phyloP scores from a whole-genome alignment of 2,888 invertebrate genomes.

The Agrotis exclamationis region DNA sequence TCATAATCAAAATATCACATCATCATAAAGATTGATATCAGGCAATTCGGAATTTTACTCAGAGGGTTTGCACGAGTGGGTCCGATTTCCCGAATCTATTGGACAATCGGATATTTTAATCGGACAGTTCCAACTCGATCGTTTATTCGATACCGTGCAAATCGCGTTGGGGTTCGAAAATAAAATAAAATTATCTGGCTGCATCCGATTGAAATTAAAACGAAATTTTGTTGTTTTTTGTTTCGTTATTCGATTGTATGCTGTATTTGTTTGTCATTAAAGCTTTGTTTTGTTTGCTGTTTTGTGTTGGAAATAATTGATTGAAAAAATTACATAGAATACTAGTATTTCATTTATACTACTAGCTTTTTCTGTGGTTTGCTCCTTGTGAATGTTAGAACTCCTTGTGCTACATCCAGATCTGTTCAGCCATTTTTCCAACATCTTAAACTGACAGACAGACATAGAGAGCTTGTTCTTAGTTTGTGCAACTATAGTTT shows the following conservation, averaged over 20 bases:
- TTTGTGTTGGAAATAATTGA: background rate
- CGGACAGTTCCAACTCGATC: conserved; percentile 57
- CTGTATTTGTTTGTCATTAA: conserved; percentile 19
- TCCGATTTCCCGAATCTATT: conserved; percentile 65
- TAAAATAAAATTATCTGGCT: conserved; percentile 58
- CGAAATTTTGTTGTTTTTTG: conserved; percentile 25
- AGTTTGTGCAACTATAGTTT: too few relatives aligned
- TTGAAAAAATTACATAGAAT: background rate
- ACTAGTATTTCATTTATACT: background rate
- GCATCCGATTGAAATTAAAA: conserved; percentile 53
- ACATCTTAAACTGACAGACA: too few relatives aligned
- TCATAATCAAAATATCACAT: conserved; percentile 20
- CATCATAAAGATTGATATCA: conserved; percentile 26
- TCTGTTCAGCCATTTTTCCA: too few relatives aligned
- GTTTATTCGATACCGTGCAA: conserved; percentile 58
- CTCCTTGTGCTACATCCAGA: background rate
- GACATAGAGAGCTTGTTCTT: too few relatives aligned
- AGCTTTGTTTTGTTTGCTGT: conserved; percentile 2
- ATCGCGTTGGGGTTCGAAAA: conserved; percentile 41
- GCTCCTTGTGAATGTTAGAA: background rate
- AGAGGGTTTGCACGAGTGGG: conserved; percentile 49
- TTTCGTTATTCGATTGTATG: conserved; percentile 4
- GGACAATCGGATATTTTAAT: conserved; percentile 71
- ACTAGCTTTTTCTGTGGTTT: background rate
- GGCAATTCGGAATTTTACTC: conserved; percentile 42